Percentiles rank a stretch among this genome's conserved stretches.
phyloP scores from a whole-genome alignment of 2,888 invertebrate species.

The Callinectes sapidus region DNA sequence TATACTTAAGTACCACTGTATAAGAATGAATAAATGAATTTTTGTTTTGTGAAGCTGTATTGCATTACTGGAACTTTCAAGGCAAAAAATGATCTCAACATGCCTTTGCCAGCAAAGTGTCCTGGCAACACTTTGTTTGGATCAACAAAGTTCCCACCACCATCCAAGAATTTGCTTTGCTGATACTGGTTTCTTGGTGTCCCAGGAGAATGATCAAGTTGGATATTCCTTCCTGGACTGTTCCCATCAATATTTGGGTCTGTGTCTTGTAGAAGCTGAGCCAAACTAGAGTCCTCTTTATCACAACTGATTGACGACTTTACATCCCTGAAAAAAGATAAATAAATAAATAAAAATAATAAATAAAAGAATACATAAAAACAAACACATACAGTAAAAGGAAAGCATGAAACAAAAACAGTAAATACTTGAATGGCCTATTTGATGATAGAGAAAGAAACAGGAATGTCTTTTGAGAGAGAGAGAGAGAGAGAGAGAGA shows the following conservation, averaged over 20 bases:
- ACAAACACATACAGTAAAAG: not conserved
- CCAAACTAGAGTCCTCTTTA: conserved; percentile 77
- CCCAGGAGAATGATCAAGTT: conserved; percentile 30
- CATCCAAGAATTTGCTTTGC: conserved; percentile 74
- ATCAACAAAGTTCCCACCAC: conserved; percentile 75
- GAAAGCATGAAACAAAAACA: not conserved
- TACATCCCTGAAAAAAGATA: conserved; percentile 42
- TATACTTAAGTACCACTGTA: too few relatives aligned
- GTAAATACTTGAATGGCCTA: not conserved
- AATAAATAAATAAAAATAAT: not conserved
- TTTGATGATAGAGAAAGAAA: not conserved
- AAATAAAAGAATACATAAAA: not conserved
- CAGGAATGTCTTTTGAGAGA: not conserved
- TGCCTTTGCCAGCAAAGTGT: conserved; percentile 71
- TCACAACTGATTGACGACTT: conserved; percentile 54
- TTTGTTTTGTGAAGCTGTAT: not conserved
- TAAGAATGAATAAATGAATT: too few relatives aligned
- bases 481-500: conserved; percentile 1
- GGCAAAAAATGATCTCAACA: not conserved
- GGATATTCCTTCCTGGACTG: conserved; percentile 19
- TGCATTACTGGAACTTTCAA: not conserved
- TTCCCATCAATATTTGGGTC: conserved; percentile 71
- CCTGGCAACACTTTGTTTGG: conserved; percentile 73
- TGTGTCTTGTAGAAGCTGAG: conserved; percentile 78
- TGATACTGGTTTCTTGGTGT: conserved; percentile 56